Evolutionary conservation across 2,888 invertebrate genomes (phyloP).

Genomic region (Nomada fabriciana): DNA sequence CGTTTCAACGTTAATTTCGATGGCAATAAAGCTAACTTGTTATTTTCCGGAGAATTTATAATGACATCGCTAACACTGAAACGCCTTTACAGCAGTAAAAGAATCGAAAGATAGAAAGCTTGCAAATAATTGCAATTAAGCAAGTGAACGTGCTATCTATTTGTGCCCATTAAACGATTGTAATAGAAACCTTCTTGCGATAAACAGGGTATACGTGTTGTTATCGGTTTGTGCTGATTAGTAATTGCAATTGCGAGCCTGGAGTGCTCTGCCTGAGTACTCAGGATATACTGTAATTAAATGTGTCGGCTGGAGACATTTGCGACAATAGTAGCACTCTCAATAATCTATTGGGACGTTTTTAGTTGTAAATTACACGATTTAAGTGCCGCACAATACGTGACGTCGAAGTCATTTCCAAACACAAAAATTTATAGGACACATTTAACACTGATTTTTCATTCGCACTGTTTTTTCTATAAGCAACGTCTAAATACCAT

Average conservation of each 20-base stretch:
- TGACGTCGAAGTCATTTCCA: no score
- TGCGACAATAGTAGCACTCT: background rate
- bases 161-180: background rate
- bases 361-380: background rate
- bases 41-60: background rate
- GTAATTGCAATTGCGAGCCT: background rate
- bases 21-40: background rate
- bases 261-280: background rate
- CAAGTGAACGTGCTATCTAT: no score
- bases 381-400: no score
- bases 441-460: no score
- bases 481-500: background rate
- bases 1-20: no score
- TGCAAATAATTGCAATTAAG: background rate
- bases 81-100: background rate
- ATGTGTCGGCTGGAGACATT: background rate
- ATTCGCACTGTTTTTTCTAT: no score
- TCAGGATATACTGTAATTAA: background rate
- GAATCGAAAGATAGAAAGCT: constrained; percentile 11
- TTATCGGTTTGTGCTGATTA: constrained; percentile 6
- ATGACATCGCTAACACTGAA: background rate
- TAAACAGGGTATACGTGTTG: background rate
- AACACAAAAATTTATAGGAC: no score
- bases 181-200: background rate
- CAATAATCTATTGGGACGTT: background rate